Base-by-base conservation (phyloP, 2,888 invertebrate species). In the Acrobasis repandana region DNA sequence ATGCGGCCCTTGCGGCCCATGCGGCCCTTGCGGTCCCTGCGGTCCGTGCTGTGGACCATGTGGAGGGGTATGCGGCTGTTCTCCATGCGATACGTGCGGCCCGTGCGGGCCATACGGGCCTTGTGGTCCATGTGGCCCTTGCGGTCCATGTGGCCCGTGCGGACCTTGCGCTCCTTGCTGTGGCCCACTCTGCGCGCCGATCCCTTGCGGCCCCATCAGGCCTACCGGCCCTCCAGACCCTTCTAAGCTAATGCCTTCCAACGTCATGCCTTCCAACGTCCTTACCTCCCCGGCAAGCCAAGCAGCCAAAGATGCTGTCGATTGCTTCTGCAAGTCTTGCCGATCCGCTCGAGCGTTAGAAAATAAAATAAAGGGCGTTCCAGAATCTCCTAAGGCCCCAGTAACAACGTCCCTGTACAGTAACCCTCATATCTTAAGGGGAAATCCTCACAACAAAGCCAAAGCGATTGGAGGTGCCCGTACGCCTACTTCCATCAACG, bases 41-140 rank as follows among this genome's bases (percentile, higher is more conserved):
- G 71, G 70, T 0, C 72, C 73, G 0, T 67, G 67, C 14, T 65
- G 66, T 0, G 20, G 20, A 4, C 20, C 20, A 20, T 20, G 20
- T 4, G 20, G 20, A 20, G 20, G 20, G 2, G 20, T 4, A 20
- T 20, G 20, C 20, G 20, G 20, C 20, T 20, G 20, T 20, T 20
- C 4, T 20, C 68, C 73, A 0, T 72, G 74, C 34, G 70, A 71
- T 0, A 69, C 70, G 0, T 75, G 73, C 46, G 69, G 68, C 0
- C 47, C 58, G 9, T 73, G 67, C 54, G 62, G 63, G 1, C 65
- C 73, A 1, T 71, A 67, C 16, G 71, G 69, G 6, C 64, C 66
- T 0, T 70, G 68, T 50, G 69, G 67, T 0, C 65, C 67, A 34
- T 69, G 67, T 20, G 70, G 67, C 9, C 64, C 66, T 0, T 69